A percentile compares a stretch with the other conserved stretches of the same genome.
Evolutionary conservation across 2,888 invertebrate genomes (phyloP).

Genomic region (Eupelmus urozonus): DNA sequence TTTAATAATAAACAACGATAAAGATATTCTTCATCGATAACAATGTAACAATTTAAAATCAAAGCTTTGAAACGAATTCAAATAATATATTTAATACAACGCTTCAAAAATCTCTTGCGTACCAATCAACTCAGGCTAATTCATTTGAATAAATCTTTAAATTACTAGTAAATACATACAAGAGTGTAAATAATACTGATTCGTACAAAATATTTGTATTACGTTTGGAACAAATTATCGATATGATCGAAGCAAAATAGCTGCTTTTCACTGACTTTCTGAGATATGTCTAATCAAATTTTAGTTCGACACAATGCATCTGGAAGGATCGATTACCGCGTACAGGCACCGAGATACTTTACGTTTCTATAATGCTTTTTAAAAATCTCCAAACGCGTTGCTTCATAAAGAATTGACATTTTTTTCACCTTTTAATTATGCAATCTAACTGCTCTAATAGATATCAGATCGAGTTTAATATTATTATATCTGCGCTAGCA

Average conservation of each 20-base stretch:
- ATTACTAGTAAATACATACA: not conserved
- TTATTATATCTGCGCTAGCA: not conserved
- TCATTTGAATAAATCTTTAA: not conserved
- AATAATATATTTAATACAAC: not conserved
- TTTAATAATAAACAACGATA: slow-evolving; percentile 26
- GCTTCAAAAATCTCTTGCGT: not conserved
- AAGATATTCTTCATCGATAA: slow-evolving; percentile 17
- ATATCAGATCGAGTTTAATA: not conserved
- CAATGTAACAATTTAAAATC: slow-evolving; percentile 31
- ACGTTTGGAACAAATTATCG: slow-evolving; percentile 8
- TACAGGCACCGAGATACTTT: slow-evolving; percentile 59
- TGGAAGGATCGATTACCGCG: slow-evolving; percentile 52
- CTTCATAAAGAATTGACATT: slow-evolving; percentile 48
- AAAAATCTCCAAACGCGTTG: slow-evolving; percentile 16
- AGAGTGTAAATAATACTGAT: slow-evolving; percentile 24
- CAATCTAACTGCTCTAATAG: not conserved
- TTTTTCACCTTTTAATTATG: not conserved
- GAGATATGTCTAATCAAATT: slow-evolving; percentile 53
- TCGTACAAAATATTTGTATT: slow-evolving; percentile 43
- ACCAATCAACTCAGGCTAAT: not conserved
- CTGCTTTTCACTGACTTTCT: slow-evolving; percentile 37
- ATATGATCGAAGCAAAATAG: slow-evolving; percentile 31
- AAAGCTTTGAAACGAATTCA: not conserved
- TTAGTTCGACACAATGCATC: slow-evolving; percentile 37
- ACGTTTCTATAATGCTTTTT: slow-evolving; percentile 14